Conservation (phyloP, 2,113 vertebrate genomes). For the Genyomyrus donnyi region DNA sequence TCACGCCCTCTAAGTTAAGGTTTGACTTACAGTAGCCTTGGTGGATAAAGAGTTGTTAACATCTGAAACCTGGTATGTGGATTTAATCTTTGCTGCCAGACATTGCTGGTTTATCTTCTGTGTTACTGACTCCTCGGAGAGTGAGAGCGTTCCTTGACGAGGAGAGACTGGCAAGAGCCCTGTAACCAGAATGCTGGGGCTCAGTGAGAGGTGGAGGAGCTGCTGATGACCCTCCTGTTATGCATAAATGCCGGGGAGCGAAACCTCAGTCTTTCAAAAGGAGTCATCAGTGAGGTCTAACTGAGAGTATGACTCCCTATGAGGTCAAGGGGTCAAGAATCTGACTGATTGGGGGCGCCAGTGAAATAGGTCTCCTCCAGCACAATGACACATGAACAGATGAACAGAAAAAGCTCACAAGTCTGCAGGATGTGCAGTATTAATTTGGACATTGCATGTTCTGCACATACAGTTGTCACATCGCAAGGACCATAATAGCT, state of each 20-base stretch:
- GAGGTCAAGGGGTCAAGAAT: neutral
- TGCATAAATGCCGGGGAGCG: neutral
- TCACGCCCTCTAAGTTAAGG: neutral
- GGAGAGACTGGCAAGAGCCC: neutral
- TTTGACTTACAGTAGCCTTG: neutral
- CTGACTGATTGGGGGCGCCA: neutral
- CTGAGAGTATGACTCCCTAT: neutral
- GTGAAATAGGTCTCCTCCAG: neutral
- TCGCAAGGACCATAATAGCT: neutral
- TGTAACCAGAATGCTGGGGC: neutral
- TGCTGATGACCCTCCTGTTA: neutral
- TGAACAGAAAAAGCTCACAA: neutral
- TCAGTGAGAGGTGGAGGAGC: neutral
- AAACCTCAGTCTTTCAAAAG: neutral
- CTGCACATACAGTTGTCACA: neutral
- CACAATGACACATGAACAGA: neutral
- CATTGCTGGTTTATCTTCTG: neutral
- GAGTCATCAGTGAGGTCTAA: neutral
- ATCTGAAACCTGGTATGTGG: neutral
- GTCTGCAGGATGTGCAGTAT: neutral
- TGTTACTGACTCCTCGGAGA: neutral
- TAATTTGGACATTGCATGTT: neutral
- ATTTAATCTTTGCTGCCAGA: neutral
- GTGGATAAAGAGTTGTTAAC: neutral
- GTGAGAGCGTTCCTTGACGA: neutral